These are phyloP conservation scores for Carabus problematicus DNA, from an alignment of 2,888 invertebrate species.

Conservation along the genomic window DNA sequence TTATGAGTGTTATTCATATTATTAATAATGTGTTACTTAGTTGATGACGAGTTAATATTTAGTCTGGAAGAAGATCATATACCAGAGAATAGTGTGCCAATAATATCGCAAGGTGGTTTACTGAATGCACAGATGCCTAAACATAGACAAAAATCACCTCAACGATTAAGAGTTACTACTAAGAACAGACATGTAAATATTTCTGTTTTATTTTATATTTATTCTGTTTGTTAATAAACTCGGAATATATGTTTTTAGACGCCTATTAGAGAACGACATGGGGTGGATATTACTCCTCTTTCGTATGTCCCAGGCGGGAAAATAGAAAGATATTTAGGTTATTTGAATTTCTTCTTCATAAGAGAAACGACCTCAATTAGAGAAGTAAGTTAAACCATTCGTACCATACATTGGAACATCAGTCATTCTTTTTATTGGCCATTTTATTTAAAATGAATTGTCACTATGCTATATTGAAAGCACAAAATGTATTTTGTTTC, in stretches of 20 bases:
- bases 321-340: constrained; percentile 84
- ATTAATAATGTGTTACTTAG: constrained; percentile 1
- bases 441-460: too few relatives aligned
- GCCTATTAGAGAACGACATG: constrained; percentile 62
- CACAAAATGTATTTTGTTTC: not conserved
- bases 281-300: constrained; percentile 83
- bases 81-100: constrained; percentile 53
- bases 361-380: constrained; percentile 91
- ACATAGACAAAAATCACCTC: constrained; percentile 64
- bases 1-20: not conserved
- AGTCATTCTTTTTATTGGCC: not conserved
- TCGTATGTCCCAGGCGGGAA: constrained; percentile 79
- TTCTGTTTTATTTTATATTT: constrained; percentile 25
- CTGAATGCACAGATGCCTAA: constrained; percentile 57
- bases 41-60: constrained; percentile 84
- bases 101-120: constrained; percentile 45
- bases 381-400: constrained; percentile 63
- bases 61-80: constrained; percentile 79
- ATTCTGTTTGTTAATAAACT: too few relatives aligned
- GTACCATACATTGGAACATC: not conserved
- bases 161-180: constrained; percentile 55
- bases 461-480: not conserved
- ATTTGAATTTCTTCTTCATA: constrained; percentile 93
- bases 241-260: constrained; percentile 53
- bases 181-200: constrained; percentile 57